Evolutionary conservation across 2,113 vertebrate genomes (phyloP).

Genomic region (Peromyscus maniculatus): DNA sequence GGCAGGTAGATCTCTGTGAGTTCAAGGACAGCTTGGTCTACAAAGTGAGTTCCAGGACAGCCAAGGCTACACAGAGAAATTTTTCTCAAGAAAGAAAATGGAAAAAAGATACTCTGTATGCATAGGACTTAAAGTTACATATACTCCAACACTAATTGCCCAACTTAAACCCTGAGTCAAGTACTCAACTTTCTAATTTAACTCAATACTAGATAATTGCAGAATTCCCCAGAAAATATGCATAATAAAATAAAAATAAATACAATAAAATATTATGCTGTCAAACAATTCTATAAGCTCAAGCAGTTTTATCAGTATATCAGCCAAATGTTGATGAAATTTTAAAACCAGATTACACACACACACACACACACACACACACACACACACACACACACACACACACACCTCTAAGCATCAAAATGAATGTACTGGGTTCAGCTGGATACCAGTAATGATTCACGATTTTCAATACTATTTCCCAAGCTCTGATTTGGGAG

Average conservation of each 20-base stretch:
- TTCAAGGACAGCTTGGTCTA: neutral
- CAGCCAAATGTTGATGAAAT: conserved; percentile 18
- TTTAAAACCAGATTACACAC: neutral
- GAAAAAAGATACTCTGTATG: neutral
- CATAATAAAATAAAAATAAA: conserved; percentile 5
- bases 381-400: neutral
- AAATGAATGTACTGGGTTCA: neutral
- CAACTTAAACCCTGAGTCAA: conserved; percentile 11
- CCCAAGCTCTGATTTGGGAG: conserved; percentile 19
- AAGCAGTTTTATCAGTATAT: neutral
- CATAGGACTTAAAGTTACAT: conserved; percentile 20
- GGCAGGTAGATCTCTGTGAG: neutral
- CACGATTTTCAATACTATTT: conserved; percentile 20
- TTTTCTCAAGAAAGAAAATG: neutral
- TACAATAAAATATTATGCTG: neutral
- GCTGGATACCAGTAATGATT: neutral
- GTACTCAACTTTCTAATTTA: conserved; percentile 40
- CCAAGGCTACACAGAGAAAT: neutral
- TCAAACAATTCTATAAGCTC: neutral
- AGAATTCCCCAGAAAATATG: conserved; percentile 18
- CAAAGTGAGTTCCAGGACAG: neutral
- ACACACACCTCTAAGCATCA: conserved; percentile 39
- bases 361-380: conserved; percentile 30
- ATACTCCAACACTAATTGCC: neutral
- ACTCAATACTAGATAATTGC: neutral